Evolutionary conservation across 2,888 invertebrate species (phyloP), one percentile per base, ranked within the genome.

Genomic region (Opisthograptis luteolata): DNA sequence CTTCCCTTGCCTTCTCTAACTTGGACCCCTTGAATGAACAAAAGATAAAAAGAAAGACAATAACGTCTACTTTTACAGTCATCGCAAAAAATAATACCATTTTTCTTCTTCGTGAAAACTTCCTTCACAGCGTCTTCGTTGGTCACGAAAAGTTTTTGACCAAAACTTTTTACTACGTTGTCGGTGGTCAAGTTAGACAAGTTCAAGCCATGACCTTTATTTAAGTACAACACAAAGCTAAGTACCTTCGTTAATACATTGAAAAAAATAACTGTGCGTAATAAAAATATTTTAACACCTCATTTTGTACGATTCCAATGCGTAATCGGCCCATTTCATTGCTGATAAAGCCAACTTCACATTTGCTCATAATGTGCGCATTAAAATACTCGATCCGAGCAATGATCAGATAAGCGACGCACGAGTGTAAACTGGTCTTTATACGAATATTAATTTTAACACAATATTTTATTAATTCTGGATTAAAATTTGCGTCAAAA

Each of bases 361-460:
- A 36, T 42, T 42, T 15, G 30, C 15, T 30, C 48, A 20, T 49
- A 42, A 42, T 30, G 42, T 19, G 42, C 13, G 7, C 37, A 42
- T 49, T 48, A 36, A 42, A 49, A 49, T 49, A 37, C 42, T 42
- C 15, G 42, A 49, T 37, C 47, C 36, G 36, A 19, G 14, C 45
- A 45, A 44, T 22, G 10, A 34, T 39, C 40, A 44, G 36, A 40
- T 51, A 44, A 39, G 35, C 34, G 28, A 10, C 34, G 17, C 15
- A 27, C 37, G n/a, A 44, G 20, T 40, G 32, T 31, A 52, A 46
- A 41, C 35, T 22, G 41, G 17, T 47, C 35, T 48, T 48, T 36
- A 36, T 28, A 46, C 5, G 12, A 13, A 32, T 13, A 31, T 37
- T 15, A 7, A 25, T 42, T 42, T 49, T 32, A 42, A 15, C 12